Evolutionary conservation across 2,888 invertebrate genomes (phyloP).

Genomic region (Lasioglossum lativentre): DNA sequence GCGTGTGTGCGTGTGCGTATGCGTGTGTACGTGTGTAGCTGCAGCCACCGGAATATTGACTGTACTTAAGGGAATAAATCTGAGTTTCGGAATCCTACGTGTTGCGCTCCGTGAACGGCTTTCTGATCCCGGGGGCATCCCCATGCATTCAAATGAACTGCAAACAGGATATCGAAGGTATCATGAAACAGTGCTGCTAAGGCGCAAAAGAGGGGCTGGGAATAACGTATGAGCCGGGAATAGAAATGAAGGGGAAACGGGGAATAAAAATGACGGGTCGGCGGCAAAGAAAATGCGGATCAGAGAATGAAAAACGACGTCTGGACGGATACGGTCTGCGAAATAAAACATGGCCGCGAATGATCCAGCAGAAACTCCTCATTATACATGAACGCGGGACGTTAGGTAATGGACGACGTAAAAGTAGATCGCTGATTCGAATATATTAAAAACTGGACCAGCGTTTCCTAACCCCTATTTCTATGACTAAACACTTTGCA

Average conservation of each 20-base stretch:
- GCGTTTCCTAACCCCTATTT: background rate
- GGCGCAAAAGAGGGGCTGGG: conserved; percentile 22
- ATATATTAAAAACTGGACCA: too few relatives aligned
- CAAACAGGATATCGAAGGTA: conserved; percentile 71
- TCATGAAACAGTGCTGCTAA: conserved; percentile 45
- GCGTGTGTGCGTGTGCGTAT: too few relatives aligned
- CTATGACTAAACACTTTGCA: background rate
- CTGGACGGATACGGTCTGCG: background rate
- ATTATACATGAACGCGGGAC: background rate
- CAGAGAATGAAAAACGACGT: conserved; percentile 22
- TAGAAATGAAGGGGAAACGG: conserved; percentile 40
- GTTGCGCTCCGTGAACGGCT: conserved; percentile 67
- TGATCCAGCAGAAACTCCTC: background rate
- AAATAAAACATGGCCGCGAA: background rate
- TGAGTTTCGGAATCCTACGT: conserved; percentile 71
- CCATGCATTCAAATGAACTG: conserved; percentile 75
- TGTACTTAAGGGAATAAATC: conserved; percentile 73
- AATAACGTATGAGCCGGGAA: conserved; percentile 35
- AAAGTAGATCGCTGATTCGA: background rate
- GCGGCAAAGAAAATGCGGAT: background rate
- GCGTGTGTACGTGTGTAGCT: background rate
- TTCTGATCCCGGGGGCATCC: conserved; percentile 66
- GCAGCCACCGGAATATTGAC: conserved; percentile 58
- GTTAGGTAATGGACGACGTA: background rate
- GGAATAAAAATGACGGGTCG: conserved; percentile 20